These are phyloP conservation scores for Otus sunia DNA, from an alignment of 2,113 vertebrate genomes.

Conservation along the genomic window DNA sequence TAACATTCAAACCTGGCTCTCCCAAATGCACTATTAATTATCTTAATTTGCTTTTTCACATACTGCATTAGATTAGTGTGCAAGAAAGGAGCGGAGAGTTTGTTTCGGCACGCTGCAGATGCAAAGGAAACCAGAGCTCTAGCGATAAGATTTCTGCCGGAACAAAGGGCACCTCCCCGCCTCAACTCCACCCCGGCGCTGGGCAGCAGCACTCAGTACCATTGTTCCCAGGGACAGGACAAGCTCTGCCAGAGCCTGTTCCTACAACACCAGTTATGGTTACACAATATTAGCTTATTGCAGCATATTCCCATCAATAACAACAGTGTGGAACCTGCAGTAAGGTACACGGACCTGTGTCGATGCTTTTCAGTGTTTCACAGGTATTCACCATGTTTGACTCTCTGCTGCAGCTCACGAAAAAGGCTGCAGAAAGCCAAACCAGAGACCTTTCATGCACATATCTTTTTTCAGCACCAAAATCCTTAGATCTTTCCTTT, in stretches of 20 bases:
- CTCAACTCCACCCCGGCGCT: neutral
- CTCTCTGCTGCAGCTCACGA: neutral
- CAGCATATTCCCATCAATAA: neutral
- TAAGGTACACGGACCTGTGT: neutral
- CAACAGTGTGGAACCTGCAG: neutral
- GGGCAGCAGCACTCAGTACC: neutral
- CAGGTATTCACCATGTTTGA: neutral
- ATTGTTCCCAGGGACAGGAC: neutral
- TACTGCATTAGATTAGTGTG: rapidly evolving
- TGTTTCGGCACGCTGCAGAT: neutral
- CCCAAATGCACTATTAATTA: no score
- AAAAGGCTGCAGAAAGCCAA: neutral
- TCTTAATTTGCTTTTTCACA: neutral
- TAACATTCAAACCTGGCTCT: neutral
- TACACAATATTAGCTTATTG: rapidly evolving
- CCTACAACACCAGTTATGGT: rapidly evolving
- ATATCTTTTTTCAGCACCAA: neutral
- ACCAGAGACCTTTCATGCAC: neutral
- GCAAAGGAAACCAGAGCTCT: neutral
- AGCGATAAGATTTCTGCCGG: neutral
- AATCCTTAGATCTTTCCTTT: no score
- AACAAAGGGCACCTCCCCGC: neutral
- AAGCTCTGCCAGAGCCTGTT: neutral
- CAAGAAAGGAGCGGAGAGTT: neutral
- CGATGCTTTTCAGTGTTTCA: rapidly evolving